Conservation (phyloP, 2,888 invertebrate species). For the Folsomia manolachei region DNA sequence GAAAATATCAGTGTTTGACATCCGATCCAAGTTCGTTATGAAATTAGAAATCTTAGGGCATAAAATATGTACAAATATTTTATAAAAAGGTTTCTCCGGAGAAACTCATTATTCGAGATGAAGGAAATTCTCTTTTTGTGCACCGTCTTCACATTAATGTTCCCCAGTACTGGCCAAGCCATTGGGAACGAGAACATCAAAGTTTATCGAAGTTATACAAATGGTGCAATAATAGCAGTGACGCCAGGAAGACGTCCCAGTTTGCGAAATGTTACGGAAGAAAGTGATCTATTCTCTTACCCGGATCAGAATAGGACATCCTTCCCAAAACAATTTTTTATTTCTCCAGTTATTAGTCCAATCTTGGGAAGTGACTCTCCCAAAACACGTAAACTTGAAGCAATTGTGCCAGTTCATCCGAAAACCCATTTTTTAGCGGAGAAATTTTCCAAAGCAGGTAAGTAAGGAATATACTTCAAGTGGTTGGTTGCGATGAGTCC, state of each 20-base stretch:
- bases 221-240: background rate
- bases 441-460: slow-evolving; percentile 39
- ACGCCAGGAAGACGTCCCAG: background rate
- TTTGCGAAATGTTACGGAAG: background rate
- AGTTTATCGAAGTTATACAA: slow-evolving; percentile 11
- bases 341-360: background rate
- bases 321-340: no score
- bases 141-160: background rate
- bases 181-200: background rate
- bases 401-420: slow-evolving; percentile 33
- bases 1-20: no score
- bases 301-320: background rate
- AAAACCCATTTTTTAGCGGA: slow-evolving; percentile 38
- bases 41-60: no score
- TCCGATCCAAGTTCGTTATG: no score
- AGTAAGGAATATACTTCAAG: slow-evolving; percentile 25
- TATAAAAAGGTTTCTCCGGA: background rate
- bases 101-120: background rate
- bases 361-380: background rate
- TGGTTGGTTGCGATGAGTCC: no score
- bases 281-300: background rate
- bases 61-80: no score
- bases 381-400: slow-evolving; percentile 26
- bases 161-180: background rate
- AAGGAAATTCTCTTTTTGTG: background rate